These are phyloP conservation scores for Paedocypris sp. DNA, from an alignment of 2,113 vertebrate species.

Conservation along the genomic window DNA sequence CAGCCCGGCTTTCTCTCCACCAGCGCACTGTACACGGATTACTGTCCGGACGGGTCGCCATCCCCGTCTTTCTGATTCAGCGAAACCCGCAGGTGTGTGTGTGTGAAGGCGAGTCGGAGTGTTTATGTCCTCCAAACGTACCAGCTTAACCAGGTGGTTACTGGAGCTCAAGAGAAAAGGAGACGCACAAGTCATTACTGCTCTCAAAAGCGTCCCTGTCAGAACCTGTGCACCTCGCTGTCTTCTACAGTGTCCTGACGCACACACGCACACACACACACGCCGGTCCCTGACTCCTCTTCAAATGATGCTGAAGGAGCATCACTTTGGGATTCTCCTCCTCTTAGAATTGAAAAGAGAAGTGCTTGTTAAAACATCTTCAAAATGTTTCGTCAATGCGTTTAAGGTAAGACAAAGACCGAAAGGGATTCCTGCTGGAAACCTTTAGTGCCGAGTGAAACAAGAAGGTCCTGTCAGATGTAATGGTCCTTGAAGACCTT, in stretches of 20 bases:
- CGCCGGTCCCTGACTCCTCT: not conserved
- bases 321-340: slow-evolving; percentile 11
- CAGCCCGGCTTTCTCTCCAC: slow-evolving; percentile 21
- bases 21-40: slow-evolving; percentile 27
- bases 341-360: slow-evolving; percentile 14
- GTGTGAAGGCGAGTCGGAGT: too few relatives aligned
- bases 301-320: slow-evolving; percentile 11
- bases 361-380: slow-evolving; percentile 41
- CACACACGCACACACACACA: slow-evolving; percentile 36
- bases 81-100: not conserved
- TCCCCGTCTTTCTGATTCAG: not conserved
- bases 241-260: slow-evolving; percentile 44
- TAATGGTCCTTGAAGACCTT: too few relatives aligned
- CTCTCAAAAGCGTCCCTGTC: slow-evolving; percentile 53
- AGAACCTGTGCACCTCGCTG: slow-evolving; percentile 55
- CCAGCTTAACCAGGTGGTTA: slow-evolving; percentile 11
- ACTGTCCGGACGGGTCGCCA: not conserved
- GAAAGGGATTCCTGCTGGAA: not conserved
- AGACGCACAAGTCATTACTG: slow-evolving; percentile 54
- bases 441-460: too few relatives aligned
- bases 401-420: slow-evolving; percentile 32
- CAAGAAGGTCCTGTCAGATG: too few relatives aligned
- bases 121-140: too few relatives aligned
- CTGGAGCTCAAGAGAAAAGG: slow-evolving; percentile 43
- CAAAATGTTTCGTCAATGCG: slow-evolving; percentile 34